Base-by-base conservation (phyloP, 2,797 vertebrate genomes). In the Tangara arthus region DNA sequence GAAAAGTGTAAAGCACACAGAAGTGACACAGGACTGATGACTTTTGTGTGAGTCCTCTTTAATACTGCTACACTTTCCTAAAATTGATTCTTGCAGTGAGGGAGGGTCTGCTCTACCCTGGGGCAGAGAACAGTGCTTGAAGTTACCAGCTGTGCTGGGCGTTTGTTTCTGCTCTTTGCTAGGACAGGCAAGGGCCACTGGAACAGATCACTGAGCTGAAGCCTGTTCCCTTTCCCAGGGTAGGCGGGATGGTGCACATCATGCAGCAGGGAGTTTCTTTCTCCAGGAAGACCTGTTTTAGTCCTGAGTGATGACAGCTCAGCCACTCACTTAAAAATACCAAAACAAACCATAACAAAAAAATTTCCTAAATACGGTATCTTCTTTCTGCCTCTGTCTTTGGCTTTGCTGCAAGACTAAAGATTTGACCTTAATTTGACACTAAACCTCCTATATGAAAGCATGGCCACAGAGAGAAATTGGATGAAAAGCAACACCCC, bases 71-170 rank as follows among this genome's bases (percentile, higher is more conserved):
- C 30, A 46, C 14, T 35, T 89, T 39, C 23, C 17, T 46, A 56
- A 64, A 21, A 16, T n/a, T 59, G 30, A 49, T 69, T 89, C 41
- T 60, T 87, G 55, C 27, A 72, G n/a, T 20, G 20, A 9, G 59
- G 53, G 17, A 86, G 15, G 12, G 9, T 64, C 13, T 57, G 41
- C 30, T 64, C 23, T 42, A 1, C 0, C 6, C 35, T 28, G 41
- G 7, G 6, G 24, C 14, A 80, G 69, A 80, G 59, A 53, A 13
- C 7, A 12, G 39, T 1, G 1, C 24, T 46, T 42, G 53, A n/a
- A 68, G 35, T 23, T 46, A 18, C 22, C 9, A 34, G 21, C 19
- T 76, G 19, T 2, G 1, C 20, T 50, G 6, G 0, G 0, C 55
- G 16, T 35, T 30, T 3, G 8, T 53, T 57, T 68, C 39, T 47